Evolutionary conservation across 2,797 vertebrate genomes (phyloP), one percentile per base, ranked within the genome.

Genomic region (Vespertilio murinus): DNA sequence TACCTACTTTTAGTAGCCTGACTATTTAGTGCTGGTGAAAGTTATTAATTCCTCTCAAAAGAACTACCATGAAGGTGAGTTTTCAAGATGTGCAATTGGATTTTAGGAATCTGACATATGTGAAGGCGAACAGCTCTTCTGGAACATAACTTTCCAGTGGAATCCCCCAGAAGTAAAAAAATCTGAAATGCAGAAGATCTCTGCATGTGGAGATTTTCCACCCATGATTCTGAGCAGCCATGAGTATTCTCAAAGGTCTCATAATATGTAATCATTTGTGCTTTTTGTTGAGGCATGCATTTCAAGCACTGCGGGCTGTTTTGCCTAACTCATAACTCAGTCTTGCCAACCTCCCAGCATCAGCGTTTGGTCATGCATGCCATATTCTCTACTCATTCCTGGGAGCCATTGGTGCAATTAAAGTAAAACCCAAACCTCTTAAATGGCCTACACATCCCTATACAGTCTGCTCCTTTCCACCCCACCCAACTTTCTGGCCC

Each of bases 341-440:
- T 83, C 94, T 81, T 97, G 94, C 94, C 96, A 96, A 54, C 40
- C 73, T 69, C 83, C 74, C 56, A 56, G 71, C 61, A 25, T 79
- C 84, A 90, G 54, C 38, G 38, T 95, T 73, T 93, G 28, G 5
- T 91, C 91, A 91, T 82, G 38, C 77, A 83, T 73, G 89, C 65
- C 96, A 84, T 30, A 59, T 9, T 83, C 85, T 94, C 80, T 65
- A 69, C 49, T 88, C 65, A 95, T 74, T 69, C 95, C 83, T 88
- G 64, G 89, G 78, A 95, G 70, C 71, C 45, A 88, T 91, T 95
- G 95, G 25, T 8, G 14, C 69, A 95, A 91, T 96, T 95, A 91
- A 71, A 95, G 77, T 77, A 59, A 94, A 96, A 81, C 25, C 91
- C 91, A 78, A 84, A 96, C 64, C 93, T 91, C 80, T 87, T 95